Conservation (phyloP, 2,113 vertebrate species). For the Sterrhoptilus dennistouni region DNA sequence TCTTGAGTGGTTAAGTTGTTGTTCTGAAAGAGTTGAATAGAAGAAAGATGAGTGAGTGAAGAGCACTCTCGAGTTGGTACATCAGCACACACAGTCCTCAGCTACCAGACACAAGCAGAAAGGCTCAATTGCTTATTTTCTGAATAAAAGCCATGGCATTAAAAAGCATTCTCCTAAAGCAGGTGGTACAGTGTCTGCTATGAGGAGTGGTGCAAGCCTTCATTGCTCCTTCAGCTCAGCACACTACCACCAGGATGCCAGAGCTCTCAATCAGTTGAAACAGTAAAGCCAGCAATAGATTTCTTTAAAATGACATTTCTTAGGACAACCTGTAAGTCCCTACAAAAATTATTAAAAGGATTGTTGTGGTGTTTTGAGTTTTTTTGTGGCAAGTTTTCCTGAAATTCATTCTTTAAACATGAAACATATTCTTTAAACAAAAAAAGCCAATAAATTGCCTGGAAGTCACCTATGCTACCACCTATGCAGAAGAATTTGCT, state of each 20-base stretch:
- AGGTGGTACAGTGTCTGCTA: not conserved
- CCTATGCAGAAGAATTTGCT: not conserved
- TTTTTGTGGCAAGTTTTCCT: not conserved
- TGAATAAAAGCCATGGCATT: not conserved
- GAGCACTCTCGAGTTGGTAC: not conserved
- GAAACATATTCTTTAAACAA: not conserved
- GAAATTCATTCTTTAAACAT: not conserved
- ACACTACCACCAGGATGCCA: not conserved
- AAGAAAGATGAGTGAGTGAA: not conserved
- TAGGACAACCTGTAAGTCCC: not conserved
- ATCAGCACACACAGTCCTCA: not conserved
- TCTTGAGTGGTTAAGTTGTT: conserved; percentile 94
- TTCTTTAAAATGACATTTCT: not conserved
- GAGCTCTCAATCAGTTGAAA: not conserved
- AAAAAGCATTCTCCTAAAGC: not conserved
- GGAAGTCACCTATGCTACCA: not conserved
- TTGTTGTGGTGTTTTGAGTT: not conserved
- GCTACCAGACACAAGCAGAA: not conserved
- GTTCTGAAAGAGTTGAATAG: conserved; percentile 78
- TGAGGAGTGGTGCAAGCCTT: not conserved
- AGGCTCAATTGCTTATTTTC: not conserved
- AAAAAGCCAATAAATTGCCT: not conserved
- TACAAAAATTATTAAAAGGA: not conserved
- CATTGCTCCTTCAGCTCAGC: not conserved
- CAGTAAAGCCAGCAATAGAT: not conserved